phyloP scores from a whole-genome alignment of 2,888 invertebrate species.

The Frankliniella intonsa region DNA sequence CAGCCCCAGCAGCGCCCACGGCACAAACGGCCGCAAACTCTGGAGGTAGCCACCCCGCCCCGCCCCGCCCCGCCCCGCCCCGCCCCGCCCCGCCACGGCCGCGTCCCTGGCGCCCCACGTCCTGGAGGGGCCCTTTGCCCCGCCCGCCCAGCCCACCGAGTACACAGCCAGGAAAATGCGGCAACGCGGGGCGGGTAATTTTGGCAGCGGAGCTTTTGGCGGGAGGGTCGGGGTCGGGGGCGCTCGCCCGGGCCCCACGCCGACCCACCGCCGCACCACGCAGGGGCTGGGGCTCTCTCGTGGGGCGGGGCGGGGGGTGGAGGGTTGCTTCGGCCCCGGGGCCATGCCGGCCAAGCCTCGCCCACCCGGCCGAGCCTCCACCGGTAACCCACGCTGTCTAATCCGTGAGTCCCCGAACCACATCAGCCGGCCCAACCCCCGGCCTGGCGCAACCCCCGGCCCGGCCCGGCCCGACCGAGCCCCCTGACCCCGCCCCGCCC shows the following conservation, averaged over 20 bases:
- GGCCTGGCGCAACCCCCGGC: background rate
- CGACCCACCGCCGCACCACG: background rate
- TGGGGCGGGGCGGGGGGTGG: background rate
- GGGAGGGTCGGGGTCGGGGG: too few species aligned
- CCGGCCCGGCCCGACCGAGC: constrained; percentile 1
- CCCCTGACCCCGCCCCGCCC: background rate
- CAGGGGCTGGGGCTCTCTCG: background rate
- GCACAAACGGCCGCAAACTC: background rate
- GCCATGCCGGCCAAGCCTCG: background rate
- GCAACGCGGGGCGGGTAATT: background rate
- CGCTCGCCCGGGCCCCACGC: background rate
- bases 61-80: too few species aligned
- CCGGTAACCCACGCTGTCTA: constrained; percentile 10
- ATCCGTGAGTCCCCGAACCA: constrained; percentile 10
- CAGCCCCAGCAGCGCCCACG: background rate
- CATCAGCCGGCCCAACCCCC: constrained; percentile 9
- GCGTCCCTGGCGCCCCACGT: too few species aligned
- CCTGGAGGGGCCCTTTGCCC: background rate
- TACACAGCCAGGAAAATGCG: background rate
- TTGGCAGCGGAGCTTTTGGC: too few species aligned
- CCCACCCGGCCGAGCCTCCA: background rate
- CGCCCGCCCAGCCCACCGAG: background rate
- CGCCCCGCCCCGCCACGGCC: too few species aligned
- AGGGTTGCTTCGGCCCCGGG: background rate
- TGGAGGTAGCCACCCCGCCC: background rate